phyloP scores from a whole-genome alignment of 2,797 vertebrate genomes.

The Luscinia luscinia region DNA sequence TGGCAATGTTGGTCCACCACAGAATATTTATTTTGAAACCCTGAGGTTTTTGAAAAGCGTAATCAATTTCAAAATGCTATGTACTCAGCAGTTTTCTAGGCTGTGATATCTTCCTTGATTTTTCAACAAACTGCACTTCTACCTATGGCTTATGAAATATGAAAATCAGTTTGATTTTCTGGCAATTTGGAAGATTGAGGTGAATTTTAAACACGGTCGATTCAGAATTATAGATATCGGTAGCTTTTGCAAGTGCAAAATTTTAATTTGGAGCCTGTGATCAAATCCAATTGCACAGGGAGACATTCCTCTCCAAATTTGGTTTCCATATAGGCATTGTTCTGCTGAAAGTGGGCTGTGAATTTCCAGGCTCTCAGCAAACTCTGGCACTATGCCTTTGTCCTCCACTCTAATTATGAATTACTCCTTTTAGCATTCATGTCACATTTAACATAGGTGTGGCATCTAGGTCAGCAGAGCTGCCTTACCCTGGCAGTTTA shows the following conservation, averaged over 20 bases:
- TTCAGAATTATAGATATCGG: background rate
- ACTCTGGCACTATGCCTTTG: background rate
- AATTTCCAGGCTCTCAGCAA: background rate
- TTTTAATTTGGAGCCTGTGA: background rate
- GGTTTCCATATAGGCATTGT: background rate
- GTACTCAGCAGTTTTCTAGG: background rate
- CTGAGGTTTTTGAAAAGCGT: background rate
- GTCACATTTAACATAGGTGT: background rate
- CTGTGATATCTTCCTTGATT: background rate
- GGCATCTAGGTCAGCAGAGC: background rate
- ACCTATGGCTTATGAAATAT: background rate
- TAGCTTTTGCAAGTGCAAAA: background rate
- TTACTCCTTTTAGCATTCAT: background rate
- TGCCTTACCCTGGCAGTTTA: background rate
- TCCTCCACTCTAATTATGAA: background rate
- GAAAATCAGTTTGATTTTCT: background rate
- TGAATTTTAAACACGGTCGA: background rate
- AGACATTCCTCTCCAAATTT: background rate
- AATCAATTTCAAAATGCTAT: background rate
- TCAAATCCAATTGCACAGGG: background rate
- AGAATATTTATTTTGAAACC: background rate
- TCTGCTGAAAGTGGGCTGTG: background rate
- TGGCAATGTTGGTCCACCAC: background rate
- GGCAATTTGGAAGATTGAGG: background rate
- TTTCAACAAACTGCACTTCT: background rate